Conservation (phyloP, 2,888 invertebrate genomes). For the Notocelia uddmanniana region DNA sequence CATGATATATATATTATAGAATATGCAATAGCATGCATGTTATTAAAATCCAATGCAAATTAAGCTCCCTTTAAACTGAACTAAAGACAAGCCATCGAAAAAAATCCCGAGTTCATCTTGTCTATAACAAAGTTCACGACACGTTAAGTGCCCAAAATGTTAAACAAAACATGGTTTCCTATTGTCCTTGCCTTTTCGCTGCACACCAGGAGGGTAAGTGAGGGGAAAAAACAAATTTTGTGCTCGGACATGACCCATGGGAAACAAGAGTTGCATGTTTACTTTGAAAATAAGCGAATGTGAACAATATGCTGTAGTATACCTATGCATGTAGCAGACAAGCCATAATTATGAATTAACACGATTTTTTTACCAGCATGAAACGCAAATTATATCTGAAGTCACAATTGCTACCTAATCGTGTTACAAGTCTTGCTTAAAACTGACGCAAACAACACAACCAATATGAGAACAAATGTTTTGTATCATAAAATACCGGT, state of each 20-base stretch:
- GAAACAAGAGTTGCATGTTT: not conserved
- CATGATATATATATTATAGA: no score
- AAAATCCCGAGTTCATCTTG: not conserved
- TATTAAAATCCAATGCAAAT: no score
- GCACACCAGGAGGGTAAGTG: not conserved
- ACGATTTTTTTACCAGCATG: no score
- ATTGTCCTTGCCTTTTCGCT: not conserved
- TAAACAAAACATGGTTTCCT: not conserved
- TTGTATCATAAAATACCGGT: not conserved
- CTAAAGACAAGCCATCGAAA: no score
- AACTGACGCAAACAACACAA: not conserved
- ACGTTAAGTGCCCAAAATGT: not conserved
- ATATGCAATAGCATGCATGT: no score
- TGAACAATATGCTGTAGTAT: no score
- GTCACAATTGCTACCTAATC: not conserved
- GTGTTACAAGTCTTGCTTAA: not conserved
- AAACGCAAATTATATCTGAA: not conserved
- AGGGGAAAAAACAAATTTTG: not conserved
- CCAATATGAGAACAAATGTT: slow-evolving; percentile 26
- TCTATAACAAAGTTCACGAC: not conserved
- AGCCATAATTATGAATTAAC: not conserved
- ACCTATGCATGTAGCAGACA: no score
- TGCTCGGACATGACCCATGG: not conserved
- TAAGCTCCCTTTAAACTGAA: no score
- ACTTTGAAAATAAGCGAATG: slow-evolving; percentile 5